phyloP scores from a whole-genome alignment of 2,888 invertebrate genomes.

The Eristalis intricaria region DNA sequence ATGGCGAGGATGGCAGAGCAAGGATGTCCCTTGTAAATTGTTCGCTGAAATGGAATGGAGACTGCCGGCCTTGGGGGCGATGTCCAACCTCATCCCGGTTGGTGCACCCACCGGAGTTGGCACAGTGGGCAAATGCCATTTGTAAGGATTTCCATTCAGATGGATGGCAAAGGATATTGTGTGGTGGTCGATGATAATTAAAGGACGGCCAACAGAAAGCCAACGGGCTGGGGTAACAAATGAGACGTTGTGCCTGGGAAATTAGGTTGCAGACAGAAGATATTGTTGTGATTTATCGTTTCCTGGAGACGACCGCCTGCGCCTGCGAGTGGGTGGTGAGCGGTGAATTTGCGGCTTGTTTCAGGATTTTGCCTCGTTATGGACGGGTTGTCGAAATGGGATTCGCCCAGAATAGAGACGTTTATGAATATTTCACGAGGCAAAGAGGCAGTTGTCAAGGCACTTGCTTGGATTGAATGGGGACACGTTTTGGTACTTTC shows the following conservation, averaged over 20 bases:
- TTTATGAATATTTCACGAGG: not conserved
- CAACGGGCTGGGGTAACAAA: constrained; percentile 9
- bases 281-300: constrained; percentile 31
- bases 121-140: constrained; percentile 58
- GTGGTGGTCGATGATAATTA: constrained; percentile 62
- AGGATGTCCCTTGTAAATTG: constrained; percentile 30
- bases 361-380: constrained; percentile 9
- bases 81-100: constrained; percentile 46
- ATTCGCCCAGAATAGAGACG: not conserved
- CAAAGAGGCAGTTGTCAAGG: not conserved
- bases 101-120: constrained; percentile 1
- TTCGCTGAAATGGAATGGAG: constrained; percentile 47
- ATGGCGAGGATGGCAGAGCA: not conserved
- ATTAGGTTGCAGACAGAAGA: constrained; percentile 34
- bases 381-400: constrained; percentile 19
- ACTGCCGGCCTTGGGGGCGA: constrained; percentile 3
- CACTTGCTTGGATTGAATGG: not conserved
- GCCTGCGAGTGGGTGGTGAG: not conserved
- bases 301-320: not conserved
- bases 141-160: constrained; percentile 65
- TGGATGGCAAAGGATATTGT: constrained; percentile 58
- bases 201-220: constrained; percentile 54
- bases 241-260: constrained; percentile 8
- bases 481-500: too few species aligned
- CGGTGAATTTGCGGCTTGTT: not conserved